These are phyloP conservation scores for Epinotia ramella DNA, from an alignment of 2,888 invertebrate species.

Conservation along the genomic window DNA sequence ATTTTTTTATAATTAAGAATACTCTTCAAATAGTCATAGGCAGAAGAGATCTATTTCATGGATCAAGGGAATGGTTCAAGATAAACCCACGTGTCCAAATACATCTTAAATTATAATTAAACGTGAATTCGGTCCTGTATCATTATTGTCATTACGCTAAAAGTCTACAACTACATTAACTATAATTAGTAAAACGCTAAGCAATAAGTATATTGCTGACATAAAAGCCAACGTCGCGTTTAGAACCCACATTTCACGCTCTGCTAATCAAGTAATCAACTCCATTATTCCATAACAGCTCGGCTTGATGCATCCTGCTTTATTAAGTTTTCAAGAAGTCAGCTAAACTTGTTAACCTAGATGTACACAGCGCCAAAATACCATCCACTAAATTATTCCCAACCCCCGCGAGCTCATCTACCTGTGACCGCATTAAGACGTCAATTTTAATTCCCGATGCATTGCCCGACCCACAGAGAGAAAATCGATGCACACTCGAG, in stretches of 20 bases:
- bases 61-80: too few relatives aligned
- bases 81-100: too few relatives aligned
- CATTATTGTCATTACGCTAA: not conserved
- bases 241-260: not conserved
- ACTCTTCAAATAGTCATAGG: too few relatives aligned
- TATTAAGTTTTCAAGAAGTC: constrained; percentile 30
- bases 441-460: constrained; percentile 60
- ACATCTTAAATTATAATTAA: too few relatives aligned
- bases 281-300: not conserved
- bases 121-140: too few relatives aligned
- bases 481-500: constrained; percentile 54
- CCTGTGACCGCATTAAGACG: constrained; percentile 51
- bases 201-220: constrained; percentile 2
- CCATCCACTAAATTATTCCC: constrained; percentile 42
- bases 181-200: not conserved
- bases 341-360: constrained; percentile 38
- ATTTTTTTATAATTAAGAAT: too few relatives aligned
- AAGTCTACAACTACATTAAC: not conserved
- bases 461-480: constrained; percentile 48
- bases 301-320: not conserved
- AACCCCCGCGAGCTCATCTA: constrained; percentile 34
- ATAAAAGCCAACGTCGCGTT: not conserved
- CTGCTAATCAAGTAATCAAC: not conserved
- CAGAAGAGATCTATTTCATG: too few relatives aligned
- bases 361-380: constrained; percentile 39